Base-by-base conservation (phyloP, 1,140 invertebrate species). In the Ceratina japonica region DNA sequence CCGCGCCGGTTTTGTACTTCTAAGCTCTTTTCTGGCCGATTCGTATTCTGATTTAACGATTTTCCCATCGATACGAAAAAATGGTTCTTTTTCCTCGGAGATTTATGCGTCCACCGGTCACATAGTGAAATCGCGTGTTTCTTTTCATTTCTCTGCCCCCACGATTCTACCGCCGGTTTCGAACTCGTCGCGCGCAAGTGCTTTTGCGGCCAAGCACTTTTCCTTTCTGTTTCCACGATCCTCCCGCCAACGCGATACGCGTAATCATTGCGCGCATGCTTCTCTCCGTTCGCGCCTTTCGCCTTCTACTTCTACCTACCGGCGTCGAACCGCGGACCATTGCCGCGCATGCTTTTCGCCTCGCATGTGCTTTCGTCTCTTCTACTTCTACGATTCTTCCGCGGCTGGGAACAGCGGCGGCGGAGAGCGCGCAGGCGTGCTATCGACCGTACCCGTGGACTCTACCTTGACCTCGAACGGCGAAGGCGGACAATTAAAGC, bases 381-480 rank as follows among this genome's bases (percentile, higher is more conserved):
- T 62, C 22, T 74, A 20, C 58, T 12, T 59, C 37, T 44, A 44
- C 37, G 37, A 44, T 56, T 62, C 59, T 16, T 18, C 59, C 51
- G 15, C 22, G 22, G 37, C 37, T 24, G 22, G 7, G 8, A 10
- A 10, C 7, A 27, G 24, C 22, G 49, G 24, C 22, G 49, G 27
- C 27, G 27, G 27, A 31, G 27, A 31, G 64, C 51, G 73, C 84
- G 84, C 84, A 75, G 24, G 64, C 73, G 61, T 13, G 73, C 27
- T 75, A 86, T 86, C 84, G 84, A 86, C 72, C 84, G 69, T 69
- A n/a, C 31, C 52, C 54, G 72, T 64, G 51, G 83, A 59, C 59
- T 76, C 65, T 61, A 86, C 84, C 84, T 86, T 86, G 84, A 86
- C 84, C 84, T 86, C 84, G 44, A 82, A 61, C 51, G 49, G 27